Percentiles rank a stretch among this genome's conserved stretches.
Conservation (phyloP, 2,113 vertebrate genomes). For the Mormyrus iriodes region DNA sequence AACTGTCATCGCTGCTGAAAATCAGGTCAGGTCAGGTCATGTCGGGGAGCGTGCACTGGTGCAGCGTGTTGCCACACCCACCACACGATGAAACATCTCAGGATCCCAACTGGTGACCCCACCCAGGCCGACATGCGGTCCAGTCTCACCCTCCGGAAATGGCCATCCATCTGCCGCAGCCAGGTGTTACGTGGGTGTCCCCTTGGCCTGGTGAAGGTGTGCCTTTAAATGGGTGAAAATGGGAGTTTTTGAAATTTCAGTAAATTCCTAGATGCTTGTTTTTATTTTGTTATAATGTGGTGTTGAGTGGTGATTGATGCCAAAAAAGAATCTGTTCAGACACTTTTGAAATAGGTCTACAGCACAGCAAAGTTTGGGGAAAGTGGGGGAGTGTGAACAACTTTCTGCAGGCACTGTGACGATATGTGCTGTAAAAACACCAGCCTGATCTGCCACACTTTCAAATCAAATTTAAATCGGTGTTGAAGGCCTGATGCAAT, state of each 20-base stretch:
- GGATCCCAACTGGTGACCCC: too few relatives aligned
- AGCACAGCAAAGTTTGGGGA: neutral
- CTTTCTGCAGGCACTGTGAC: neutral
- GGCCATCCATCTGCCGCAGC: too few relatives aligned
- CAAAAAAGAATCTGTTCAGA: neutral
- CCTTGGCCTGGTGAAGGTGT: too few relatives aligned
- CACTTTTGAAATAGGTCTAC: neutral
- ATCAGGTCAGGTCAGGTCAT: too few relatives aligned
- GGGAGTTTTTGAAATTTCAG: neutral
- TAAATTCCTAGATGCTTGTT: neutral
- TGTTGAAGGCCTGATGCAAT: neutral
- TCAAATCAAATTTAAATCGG: neutral
- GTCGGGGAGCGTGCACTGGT: too few relatives aligned
- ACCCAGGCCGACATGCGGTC: too few relatives aligned
- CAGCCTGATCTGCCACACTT: neutral
- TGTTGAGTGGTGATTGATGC: neutral
- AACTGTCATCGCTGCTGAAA: neutral
- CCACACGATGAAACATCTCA: too few relatives aligned
- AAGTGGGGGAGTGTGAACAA: neutral
- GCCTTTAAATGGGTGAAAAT: neutral
- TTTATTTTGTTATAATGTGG: neutral
- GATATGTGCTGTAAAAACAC: neutral
- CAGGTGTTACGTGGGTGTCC: too few relatives aligned
- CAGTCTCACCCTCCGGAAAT: too few relatives aligned
- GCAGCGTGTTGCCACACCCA: too few relatives aligned